phyloP scores from a whole-genome alignment of 1,140 invertebrate species.

The Mycetomoellerius zeteki region DNA sequence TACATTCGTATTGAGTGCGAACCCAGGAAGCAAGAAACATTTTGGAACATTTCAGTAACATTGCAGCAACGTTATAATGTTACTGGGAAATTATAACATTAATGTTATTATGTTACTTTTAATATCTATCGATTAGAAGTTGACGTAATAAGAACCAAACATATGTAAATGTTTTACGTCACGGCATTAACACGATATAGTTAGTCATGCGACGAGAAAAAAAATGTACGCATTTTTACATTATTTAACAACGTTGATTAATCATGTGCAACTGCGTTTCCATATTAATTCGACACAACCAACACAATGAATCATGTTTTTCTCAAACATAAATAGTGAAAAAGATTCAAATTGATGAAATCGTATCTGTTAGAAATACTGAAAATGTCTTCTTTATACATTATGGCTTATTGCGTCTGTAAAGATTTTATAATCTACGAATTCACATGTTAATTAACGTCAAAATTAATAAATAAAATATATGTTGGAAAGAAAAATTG shows the following conservation, averaged over 20 bases:
- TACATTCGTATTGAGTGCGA: no score
- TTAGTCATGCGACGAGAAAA: background rate
- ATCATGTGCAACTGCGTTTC: background rate
- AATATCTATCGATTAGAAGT: no score
- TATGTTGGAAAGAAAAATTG: background rate
- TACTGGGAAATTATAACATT: no score
- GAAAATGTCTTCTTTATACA: background rate
- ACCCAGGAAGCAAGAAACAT: no score
- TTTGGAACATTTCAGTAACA: background rate
- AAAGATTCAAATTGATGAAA: background rate
- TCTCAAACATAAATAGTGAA: background rate
- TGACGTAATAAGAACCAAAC: background rate
- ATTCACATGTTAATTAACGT: background rate
- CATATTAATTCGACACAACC: background rate
- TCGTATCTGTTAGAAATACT: background rate
- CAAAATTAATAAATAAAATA: background rate
- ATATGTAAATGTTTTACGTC: background rate
- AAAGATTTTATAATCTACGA: background rate
- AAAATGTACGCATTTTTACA: background rate
- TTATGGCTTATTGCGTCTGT: background rate
- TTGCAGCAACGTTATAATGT: no score
- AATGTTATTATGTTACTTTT: no score
- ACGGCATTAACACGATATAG: background rate
- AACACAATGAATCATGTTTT: conserved; percentile 32
- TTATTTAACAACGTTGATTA: conserved; percentile 7